Evolutionary conservation across 2,797 vertebrate species (phyloP), one percentile per base, ranked within the genome.

Genomic region (Lutjanus campechanus): DNA sequence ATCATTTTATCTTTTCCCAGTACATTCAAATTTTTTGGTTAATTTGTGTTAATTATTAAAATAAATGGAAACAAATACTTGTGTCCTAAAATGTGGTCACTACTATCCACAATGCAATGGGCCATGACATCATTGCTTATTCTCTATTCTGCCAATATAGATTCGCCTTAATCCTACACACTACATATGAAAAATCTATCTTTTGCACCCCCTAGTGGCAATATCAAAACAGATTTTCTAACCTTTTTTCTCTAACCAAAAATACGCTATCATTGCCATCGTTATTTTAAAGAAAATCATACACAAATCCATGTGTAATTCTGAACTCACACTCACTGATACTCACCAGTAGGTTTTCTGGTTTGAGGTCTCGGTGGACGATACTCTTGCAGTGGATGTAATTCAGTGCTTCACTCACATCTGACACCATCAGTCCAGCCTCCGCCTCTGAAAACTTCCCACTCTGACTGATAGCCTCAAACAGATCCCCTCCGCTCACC

Each of bases 291-390:
- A 20, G 16, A 49, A 16, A 19, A 46, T 63, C 50, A 50, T 16
- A 46, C 13, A 9, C 13, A 55, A 47, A 49, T 67, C 19, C 17
- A n/a, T 17, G n/a, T 47, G 5, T 53, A 11, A 25, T 50, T 65
- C 51, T 58, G 8, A 8, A 25, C 25, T 16, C 19, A 46, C 41
- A 54, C 56, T 53, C n/a, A 16, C 36, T 49, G 20, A 61, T 50
- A 90, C 97, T 96, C 91, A 99, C 98, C 96, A 99, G 88, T 17
- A 99, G 95, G 88, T 99, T 99, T 84, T 99, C 98, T 7, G 98
- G 98, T 93, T 99, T 99, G 70, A 99, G 95, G 79, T 99, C 98
- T 77, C 98, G 94, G 91, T 99, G 98, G 70, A 97, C 97, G 1
- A 99, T 98, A 77, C 93, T 96, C 93, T 96, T 98, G 90, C 92